Evolutionary conservation across 2,113 vertebrate genomes (phyloP), one percentile per base, ranked within the genome.

Genomic region (Phyllostomus discolor): DNA sequence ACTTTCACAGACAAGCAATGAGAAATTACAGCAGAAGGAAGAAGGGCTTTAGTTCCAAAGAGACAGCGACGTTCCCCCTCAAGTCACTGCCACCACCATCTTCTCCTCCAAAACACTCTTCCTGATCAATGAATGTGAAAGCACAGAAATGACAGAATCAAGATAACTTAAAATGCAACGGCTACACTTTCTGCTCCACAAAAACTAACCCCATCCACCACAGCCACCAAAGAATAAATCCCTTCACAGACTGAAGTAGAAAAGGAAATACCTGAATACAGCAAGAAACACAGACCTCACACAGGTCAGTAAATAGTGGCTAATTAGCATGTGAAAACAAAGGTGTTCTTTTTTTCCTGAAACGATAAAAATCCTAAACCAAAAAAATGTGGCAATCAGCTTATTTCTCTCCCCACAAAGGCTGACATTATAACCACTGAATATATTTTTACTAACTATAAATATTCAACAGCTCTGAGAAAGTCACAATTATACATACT

Each of bases 331-430:
- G 46, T 46, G 70, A 94, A 31, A 76, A 31, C 11, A 84, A 31
- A 73, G 7, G 17, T 8, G 12, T 0, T 7, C 16, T 3, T 7
- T 20, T 4, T 67, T 52, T 35, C 52, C 72, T 85, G 24, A 78
- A 95, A 89, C 82, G 57, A 80, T n/a, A 93, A 89, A 90, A 92
- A 94, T 57, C 31, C 19, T 76, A 88, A 87, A 75, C 41, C 78
- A 88, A 85, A 91, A 83, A 62, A 87, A 79, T 28, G 57, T 72
- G n/a, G 19, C 38, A 69, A 73, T 70, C 46, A 41, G 35, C 33
- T 89, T 81, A 57, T 19, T 94, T 83, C 79, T 69, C 33, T 50
- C 52, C 88, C 72, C 7, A 75, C 12, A 79, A 75, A 70, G 46
- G 59, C 66, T 52, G 69, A 62, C 38, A 85, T 64, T 43, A 26